A percentile compares a stretch with the other conserved stretches of the same genome.
Evolutionary conservation across 2,113 vertebrate species (phyloP).

Genomic region (Grammomys surdaster): DNA sequence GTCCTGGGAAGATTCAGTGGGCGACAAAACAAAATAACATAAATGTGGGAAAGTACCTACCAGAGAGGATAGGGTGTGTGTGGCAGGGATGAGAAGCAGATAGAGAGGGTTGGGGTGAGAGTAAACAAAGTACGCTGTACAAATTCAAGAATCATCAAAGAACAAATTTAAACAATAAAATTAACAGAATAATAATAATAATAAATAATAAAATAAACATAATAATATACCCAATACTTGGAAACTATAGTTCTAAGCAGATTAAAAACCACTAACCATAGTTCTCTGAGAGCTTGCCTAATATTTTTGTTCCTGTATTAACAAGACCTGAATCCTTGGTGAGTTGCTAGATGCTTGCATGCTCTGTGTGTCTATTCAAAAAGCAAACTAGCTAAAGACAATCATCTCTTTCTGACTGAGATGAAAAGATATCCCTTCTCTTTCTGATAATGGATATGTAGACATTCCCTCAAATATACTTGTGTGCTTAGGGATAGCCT

Average conservation of each 20-base stretch:
- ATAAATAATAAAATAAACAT: too few relatives aligned
- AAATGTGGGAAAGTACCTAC: neutral
- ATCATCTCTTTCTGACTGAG: neutral
- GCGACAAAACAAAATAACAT: too few relatives aligned
- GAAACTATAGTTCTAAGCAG: neutral
- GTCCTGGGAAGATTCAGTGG: too few relatives aligned
- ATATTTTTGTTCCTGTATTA: neutral
- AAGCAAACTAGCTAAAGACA: neutral
- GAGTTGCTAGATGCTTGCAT: neutral
- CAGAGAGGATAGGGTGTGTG: neutral
- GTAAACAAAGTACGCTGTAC: neutral
- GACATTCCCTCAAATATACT: neutral
- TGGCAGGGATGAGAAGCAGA: neutral
- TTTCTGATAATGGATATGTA: neutral
- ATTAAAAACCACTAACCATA: neutral
- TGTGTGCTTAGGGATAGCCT: neutral
- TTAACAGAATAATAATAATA: neutral
- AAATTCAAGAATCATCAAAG: too few relatives aligned
- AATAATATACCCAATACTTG: neutral
- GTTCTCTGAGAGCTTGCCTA: neutral
- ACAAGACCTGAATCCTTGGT: neutral
- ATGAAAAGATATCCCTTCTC: neutral
- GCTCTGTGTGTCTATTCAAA: neutral
- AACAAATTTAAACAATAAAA: neutral
- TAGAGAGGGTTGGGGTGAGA: too few relatives aligned